Evolutionary conservation across 1,140 invertebrate species (phyloP).

Genomic region (Halyomorpha halys): DNA sequence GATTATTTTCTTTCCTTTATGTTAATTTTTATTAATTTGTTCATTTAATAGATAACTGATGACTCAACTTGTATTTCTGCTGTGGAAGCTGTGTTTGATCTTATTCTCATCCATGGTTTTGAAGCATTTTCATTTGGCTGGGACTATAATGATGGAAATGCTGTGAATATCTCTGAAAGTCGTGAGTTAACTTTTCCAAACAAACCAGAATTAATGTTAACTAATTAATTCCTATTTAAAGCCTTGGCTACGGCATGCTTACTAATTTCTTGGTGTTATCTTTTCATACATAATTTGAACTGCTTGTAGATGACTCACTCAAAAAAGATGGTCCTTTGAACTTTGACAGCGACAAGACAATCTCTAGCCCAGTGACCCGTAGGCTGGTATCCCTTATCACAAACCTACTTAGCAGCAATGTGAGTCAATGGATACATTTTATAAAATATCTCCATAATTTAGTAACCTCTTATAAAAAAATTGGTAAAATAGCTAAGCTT

Average conservation of each 20-base stretch:
- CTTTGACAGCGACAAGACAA: background rate
- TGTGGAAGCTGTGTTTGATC: constrained; percentile 38
- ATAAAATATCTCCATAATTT: too few relatives aligned
- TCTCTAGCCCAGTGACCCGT: background rate
- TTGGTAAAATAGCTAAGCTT: too few relatives aligned
- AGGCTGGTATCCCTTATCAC: background rate
- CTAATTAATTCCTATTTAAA: too few relatives aligned
- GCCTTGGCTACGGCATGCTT: too few relatives aligned
- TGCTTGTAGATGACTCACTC: background rate
- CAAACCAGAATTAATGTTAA: too few relatives aligned
- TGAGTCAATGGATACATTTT: too few relatives aligned
- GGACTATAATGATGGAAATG: background rate
- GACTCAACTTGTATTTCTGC: constrained; percentile 34
- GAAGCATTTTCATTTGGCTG: constrained; percentile 27
- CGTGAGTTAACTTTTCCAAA: too few relatives aligned
- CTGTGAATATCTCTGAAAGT: too few relatives aligned
- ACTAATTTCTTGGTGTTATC: too few relatives aligned
- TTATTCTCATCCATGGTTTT: constrained; percentile 37
- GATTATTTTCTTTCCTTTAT: background rate
- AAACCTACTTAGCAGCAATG: constrained; percentile 3
- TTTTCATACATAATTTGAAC: background rate
- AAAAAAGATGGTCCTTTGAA: background rate
- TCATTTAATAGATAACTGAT: constrained; percentile 32
- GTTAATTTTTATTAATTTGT: constrained; percentile 20
- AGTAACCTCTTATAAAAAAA: too few relatives aligned